A percentile compares a stretch with the other conserved stretches of the same genome.
These are phyloP conservation scores for Bhutanitis thaidina DNA, from an alignment of 2,888 invertebrate genomes.

Conservation along the genomic window DNA sequence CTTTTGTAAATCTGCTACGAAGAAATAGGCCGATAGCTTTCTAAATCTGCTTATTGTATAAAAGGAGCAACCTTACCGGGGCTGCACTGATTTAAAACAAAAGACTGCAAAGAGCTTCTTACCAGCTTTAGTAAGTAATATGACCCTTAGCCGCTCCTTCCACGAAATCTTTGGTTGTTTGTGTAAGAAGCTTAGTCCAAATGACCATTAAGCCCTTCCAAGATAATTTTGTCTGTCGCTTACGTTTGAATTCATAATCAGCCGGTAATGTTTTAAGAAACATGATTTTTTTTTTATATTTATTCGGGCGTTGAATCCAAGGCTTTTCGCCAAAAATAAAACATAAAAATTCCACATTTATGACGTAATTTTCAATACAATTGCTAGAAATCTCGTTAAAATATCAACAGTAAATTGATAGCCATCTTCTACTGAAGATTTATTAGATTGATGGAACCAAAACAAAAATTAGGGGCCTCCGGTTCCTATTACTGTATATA, in stretches of 20 bases:
- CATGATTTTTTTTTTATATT: neutral
- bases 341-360: no score
- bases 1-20: no score
- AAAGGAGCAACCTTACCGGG: neutral
- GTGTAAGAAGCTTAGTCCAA: conserved; percentile 12
- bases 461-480: no score
- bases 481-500: no score
- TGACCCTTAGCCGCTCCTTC: conserved; percentile 39
- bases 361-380: no score
- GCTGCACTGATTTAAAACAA: neutral
- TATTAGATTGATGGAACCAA: no score
- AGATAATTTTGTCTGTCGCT: conserved; percentile 3
- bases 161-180: conserved; percentile 44
- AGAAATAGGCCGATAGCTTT: neutral
- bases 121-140: conserved; percentile 38
- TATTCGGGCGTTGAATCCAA: no score
- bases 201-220: conserved; percentile 18
- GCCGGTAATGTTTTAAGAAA: neutral
- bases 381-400: no score
- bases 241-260: neutral
- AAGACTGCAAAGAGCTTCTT: conserved; percentile 19
- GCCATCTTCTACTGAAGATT: no score
- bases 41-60: neutral
- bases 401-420: no score
- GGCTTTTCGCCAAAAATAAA: no score